These are phyloP conservation scores for Litocranius walleri DNA, from an alignment of 2,113 vertebrate genomes.

Conservation along the genomic window DNA sequence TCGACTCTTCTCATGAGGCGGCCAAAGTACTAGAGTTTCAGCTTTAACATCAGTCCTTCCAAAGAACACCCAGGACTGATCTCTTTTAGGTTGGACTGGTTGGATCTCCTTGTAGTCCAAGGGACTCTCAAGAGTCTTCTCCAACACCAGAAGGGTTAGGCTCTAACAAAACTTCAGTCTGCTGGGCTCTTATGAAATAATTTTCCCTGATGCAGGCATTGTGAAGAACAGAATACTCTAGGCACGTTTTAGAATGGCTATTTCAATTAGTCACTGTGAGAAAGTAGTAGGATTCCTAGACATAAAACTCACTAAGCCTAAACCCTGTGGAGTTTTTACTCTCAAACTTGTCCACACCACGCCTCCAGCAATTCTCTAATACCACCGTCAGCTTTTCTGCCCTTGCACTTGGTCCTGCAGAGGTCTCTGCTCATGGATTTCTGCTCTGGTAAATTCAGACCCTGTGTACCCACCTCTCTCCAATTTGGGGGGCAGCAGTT, in stretches of 20 bases:
- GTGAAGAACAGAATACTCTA: not conserved
- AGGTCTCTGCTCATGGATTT: not conserved
- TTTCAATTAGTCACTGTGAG: not conserved
- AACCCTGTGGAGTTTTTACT: not conserved
- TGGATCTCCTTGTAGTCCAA: not conserved
- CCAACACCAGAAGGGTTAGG: not conserved
- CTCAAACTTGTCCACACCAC: not conserved
- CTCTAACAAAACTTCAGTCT: not conserved
- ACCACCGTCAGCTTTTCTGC: not conserved
- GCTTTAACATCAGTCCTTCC: not conserved
- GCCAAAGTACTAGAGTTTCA: not conserved
- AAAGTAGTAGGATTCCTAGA: not conserved
- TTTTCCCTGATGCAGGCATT: not conserved
- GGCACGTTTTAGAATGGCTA: not conserved
- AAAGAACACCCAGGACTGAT: not conserved
- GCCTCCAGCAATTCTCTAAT: not conserved
- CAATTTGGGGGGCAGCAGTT: not conserved
- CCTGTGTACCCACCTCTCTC: not conserved
- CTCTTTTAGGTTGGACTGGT: fast-evolving
- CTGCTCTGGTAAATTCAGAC: not conserved
- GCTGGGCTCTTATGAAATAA: not conserved
- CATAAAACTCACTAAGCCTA: not conserved
- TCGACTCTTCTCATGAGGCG: not conserved
- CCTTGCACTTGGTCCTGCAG: not conserved
- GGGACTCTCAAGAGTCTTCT: not conserved